A percentile compares a stretch with the other conserved stretches of the same genome.
These are phyloP conservation scores for Troides helena DNA, from an alignment of 2,888 invertebrate genomes.

Conservation along the genomic window DNA sequence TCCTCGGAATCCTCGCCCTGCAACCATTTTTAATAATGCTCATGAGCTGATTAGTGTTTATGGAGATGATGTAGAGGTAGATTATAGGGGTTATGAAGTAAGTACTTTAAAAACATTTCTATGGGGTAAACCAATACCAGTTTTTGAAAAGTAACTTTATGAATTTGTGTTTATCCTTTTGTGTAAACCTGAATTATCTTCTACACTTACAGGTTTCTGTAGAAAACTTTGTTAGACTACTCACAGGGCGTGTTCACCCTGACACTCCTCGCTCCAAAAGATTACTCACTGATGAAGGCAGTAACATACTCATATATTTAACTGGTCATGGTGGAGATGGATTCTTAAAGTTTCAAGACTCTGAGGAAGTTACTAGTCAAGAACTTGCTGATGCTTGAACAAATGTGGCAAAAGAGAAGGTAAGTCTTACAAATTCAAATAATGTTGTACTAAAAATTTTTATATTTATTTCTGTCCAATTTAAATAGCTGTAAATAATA, in stretches of 20 bases:
- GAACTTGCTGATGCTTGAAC: conserved; percentile 99
- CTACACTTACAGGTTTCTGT: conserved; percentile 89
- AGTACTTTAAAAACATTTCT: conserved; percentile 27
- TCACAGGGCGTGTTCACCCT: conserved; percentile 95
- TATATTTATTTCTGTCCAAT: too few relatives aligned
- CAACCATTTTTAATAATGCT: conserved; percentile 98
- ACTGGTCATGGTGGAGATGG: conserved; percentile 99
- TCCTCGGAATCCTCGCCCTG: conserved; percentile 97
- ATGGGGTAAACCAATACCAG: too few relatives aligned
- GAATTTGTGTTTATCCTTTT: not conserved
- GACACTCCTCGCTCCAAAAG: conserved; percentile 97
- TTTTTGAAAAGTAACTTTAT: not conserved
- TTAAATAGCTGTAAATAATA: too few relatives aligned
- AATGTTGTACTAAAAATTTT: not conserved
- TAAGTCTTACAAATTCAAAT: not conserved
- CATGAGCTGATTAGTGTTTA: conserved; percentile 99
- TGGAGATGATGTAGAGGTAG: conserved; percentile 99
- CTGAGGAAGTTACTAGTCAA: conserved; percentile 98
- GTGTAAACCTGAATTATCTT: not conserved
- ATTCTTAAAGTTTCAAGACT: conserved; percentile 99
- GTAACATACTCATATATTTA: conserved; percentile 97
- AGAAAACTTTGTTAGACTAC: conserved; percentile 97
- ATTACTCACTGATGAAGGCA: conserved; percentile 96
- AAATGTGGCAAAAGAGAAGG: conserved; percentile 99
- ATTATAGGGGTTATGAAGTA: conserved; percentile 96